These are phyloP conservation scores for Argyresthia albistria DNA, from an alignment of 2,888 invertebrate species.

Conservation along the genomic window DNA sequence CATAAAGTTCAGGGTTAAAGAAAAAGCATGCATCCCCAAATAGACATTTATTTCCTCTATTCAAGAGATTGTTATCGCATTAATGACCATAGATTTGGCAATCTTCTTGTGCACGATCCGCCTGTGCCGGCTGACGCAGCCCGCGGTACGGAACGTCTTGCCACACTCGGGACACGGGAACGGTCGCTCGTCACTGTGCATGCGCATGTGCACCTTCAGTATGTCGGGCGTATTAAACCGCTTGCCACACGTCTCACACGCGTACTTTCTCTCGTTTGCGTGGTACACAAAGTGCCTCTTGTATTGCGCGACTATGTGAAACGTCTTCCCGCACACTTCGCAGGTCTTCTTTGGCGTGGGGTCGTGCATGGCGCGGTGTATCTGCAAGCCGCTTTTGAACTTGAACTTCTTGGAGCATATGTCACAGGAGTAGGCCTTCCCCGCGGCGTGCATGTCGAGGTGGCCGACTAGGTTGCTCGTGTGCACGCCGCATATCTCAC, in stretches of 20 bases:
- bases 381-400: slow-evolving; percentile 55
- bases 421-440: slow-evolving; percentile 50
- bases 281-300: slow-evolving; percentile 65
- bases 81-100: too few relatives aligned
- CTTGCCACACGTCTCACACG: slow-evolving; percentile 67
- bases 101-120: slow-evolving; percentile 49
- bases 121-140: slow-evolving; percentile 59
- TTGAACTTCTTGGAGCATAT: slow-evolving; percentile 63
- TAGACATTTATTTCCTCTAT: too few relatives aligned
- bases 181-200: slow-evolving; percentile 60
- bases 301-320: slow-evolving; percentile 62
- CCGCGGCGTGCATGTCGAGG: slow-evolving; percentile 50
- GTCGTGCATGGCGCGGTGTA: slow-evolving; percentile 57
- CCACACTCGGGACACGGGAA: slow-evolving; percentile 59
- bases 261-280: slow-evolving; percentile 63
- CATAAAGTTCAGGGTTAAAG: too few relatives aligned
- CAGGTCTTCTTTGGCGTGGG: slow-evolving; percentile 64
- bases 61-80: too few relatives aligned
- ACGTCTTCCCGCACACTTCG: slow-evolving; percentile 65
- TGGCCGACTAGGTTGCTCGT: slow-evolving; percentile 53
- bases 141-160: slow-evolving; percentile 61
- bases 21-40: too few relatives aligned
- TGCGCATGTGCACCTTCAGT: slow-evolving; percentile 57
- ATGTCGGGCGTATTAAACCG: slow-evolving; percentile 68
- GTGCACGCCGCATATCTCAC: slow-evolving; percentile 59